A percentile compares a stretch with the other conserved stretches of the same genome.
Conservation (phyloP, 1,140 invertebrate genomes). For the Drosophila micromelanica region DNA sequence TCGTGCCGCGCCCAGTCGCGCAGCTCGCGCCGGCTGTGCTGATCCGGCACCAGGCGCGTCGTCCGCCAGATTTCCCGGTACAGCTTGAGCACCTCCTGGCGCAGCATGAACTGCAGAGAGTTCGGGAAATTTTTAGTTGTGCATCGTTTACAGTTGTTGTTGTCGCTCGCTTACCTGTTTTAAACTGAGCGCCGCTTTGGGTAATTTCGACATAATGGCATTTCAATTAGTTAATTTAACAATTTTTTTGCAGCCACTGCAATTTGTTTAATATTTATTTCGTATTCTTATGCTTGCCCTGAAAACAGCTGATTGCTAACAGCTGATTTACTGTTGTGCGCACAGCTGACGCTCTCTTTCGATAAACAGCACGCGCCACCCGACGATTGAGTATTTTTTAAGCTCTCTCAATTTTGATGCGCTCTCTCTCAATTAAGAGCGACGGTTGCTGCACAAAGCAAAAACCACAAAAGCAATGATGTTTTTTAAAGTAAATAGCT, state of each 20-base stretch:
- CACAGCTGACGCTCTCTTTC: conserved; percentile 8
- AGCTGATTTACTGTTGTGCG: conserved; percentile 39
- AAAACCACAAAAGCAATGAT: background rate
- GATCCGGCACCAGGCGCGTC: conserved; percentile 88
- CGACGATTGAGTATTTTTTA: too few species aligned
- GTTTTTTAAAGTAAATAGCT: background rate
- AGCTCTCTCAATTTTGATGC: background rate
- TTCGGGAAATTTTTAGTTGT: background rate
- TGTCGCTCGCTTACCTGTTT: conserved; percentile 84
- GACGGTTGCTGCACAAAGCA: background rate
- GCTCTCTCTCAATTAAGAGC: conserved; percentile 3
- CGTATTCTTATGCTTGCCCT: conserved; percentile 5
- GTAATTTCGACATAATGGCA: conserved; percentile 84
- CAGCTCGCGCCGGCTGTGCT: conserved; percentile 87
- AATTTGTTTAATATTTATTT: conserved; percentile 6
- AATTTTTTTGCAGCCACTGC: background rate
- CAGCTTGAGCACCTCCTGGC: conserved; percentile 90
- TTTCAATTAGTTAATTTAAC: conserved; percentile 12
- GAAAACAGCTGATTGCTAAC: conserved; percentile 52
- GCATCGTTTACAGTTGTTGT: conserved; percentile 26
- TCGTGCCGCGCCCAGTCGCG: conserved; percentile 89
- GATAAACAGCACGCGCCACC: background rate
- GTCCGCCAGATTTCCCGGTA: conserved; percentile 90
- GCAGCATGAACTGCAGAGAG: conserved; percentile 88
- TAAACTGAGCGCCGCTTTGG: conserved; percentile 85